Conservation (phyloP, 2,888 invertebrate genomes). For the Neoitamus cyanurus region DNA sequence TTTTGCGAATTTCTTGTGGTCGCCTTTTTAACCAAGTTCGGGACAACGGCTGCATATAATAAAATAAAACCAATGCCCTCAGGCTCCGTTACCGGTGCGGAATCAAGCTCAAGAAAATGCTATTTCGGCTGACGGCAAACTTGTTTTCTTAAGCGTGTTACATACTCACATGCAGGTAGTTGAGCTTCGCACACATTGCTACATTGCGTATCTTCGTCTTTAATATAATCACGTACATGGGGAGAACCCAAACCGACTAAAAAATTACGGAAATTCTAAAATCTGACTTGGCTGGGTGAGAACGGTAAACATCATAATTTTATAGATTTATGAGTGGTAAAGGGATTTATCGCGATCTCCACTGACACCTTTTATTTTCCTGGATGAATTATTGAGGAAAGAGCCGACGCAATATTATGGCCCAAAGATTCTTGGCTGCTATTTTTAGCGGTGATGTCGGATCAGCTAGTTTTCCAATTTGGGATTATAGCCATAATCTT, state of each 20-base stretch:
- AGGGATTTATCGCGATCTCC: not conserved
- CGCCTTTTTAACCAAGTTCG: not conserved
- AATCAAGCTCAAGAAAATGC: not conserved
- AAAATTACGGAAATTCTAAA: not conserved
- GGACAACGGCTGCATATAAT: not conserved
- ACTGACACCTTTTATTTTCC: not conserved
- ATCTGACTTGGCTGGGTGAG: not conserved
- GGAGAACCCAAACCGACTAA: not conserved
- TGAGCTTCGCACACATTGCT: not conserved
- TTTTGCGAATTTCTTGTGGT: not conserved
- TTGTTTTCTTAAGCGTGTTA: not conserved
- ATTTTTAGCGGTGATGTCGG: not conserved
- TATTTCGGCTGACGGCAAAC: not conserved
- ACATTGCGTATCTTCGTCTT: not conserved
- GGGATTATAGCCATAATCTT: not conserved
- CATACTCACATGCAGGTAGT: not conserved
- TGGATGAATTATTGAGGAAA: not conserved
- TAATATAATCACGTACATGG: not conserved
- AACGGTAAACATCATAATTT: not conserved
- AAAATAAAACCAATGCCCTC: not conserved
- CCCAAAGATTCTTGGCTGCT: not conserved
- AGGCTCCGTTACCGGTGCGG: not conserved
- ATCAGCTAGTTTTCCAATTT: not conserved
- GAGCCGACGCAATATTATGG: not conserved
- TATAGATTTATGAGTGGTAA: not conserved